phyloP scores from a whole-genome alignment of 2,888 invertebrate species.

The Euzophera pinguis region DNA sequence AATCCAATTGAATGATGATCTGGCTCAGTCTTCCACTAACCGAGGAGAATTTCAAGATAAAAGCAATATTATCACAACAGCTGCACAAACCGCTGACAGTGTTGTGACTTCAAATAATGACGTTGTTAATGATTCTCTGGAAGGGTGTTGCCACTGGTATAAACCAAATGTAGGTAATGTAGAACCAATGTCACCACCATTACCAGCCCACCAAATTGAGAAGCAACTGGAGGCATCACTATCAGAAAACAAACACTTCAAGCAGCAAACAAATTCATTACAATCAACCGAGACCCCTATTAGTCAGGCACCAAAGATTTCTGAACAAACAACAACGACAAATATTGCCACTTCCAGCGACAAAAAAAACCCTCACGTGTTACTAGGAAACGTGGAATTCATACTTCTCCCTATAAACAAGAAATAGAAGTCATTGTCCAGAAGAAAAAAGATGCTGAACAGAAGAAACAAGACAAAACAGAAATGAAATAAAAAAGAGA shows the following conservation, averaged over 20 bases:
- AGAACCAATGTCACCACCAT: conserved; percentile 3
- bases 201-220: conserved; percentile 16
- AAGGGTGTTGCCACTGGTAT: conserved; percentile 20
- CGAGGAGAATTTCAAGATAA: conserved; percentile 16
- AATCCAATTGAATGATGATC: conserved; percentile 17
- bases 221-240: conserved; percentile 12
- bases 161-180: conserved; percentile 14
- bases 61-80: conserved; percentile 22
- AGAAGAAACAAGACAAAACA: conserved; percentile 16
- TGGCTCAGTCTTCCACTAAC: background rate
- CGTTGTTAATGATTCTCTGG: conserved; percentile 17
- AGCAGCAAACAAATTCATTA: conserved; percentile 15
- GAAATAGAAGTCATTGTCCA: conserved; percentile 16
- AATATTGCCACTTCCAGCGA: background rate
- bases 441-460: conserved; percentile 13
- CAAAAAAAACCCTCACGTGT: conserved; percentile 18
- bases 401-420: conserved; percentile 22
- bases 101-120: conserved; percentile 17
- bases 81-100: conserved; percentile 14
- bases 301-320: conserved; percentile 11
- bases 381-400: conserved; percentile 21
- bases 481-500: conserved; percentile 15
- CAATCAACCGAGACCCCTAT: conserved; percentile 18
- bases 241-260: no score
- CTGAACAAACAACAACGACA: conserved; percentile 15